Evolutionary conservation across 1,140 invertebrate genomes (phyloP).

Genomic region (Neotoxoptera formosana): DNA sequence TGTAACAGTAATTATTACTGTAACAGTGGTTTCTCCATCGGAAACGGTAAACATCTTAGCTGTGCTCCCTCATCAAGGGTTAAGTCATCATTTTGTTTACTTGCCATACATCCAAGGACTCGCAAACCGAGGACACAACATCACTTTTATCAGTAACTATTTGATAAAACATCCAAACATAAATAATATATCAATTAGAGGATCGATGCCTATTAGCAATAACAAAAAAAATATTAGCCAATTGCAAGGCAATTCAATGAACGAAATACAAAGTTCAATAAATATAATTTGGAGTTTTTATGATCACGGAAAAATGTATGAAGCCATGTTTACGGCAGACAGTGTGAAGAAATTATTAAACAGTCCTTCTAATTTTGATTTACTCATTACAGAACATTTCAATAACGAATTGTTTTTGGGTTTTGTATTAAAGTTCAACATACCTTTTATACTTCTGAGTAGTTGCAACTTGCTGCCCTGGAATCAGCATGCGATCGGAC

Average conservation of each 20-base stretch:
- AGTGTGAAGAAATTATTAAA: background rate
- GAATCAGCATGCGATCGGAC: slow-evolving; percentile 65
- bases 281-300: background rate
- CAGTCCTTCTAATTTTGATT: slow-evolving; percentile 60
- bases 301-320: background rate
- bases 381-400: slow-evolving; percentile 62
- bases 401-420: slow-evolving; percentile 59
- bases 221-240: background rate
- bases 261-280: background rate
- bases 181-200: slow-evolving; percentile 26
- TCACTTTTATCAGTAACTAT: slow-evolving; percentile 61
- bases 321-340: background rate
- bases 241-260: background rate
- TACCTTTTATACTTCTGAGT: slow-evolving; percentile 69
- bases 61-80: slow-evolving; percentile 60
- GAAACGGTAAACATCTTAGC: slow-evolving; percentile 61
- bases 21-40: background rate
- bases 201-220: background rate
- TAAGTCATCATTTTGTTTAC: slow-evolving; percentile 64
- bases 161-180: slow-evolving; percentile 11
- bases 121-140: slow-evolving; percentile 62
- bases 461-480: slow-evolving; percentile 70
- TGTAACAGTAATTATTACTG: background rate
- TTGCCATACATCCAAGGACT: slow-evolving; percentile 61
- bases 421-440: slow-evolving; percentile 62